A percentile compares a stretch with the other conserved stretches of the same genome.
phyloP scores from a whole-genome alignment of 2,888 invertebrate species.

The Erynnis tages region DNA sequence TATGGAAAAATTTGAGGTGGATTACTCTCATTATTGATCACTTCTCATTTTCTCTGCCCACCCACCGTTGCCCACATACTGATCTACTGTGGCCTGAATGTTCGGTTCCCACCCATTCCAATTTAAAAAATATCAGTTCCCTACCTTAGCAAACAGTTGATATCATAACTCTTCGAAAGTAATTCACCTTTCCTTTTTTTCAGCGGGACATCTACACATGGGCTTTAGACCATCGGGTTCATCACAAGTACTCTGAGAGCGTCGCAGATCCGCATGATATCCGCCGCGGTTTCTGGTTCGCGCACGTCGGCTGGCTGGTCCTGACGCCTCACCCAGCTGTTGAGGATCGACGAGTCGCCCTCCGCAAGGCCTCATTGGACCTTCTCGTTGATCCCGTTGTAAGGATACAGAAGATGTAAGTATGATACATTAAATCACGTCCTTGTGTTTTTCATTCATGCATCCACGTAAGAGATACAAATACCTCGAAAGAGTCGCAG shows the following conservation, averaged over 20 bases:
- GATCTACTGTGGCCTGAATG: too few species aligned
- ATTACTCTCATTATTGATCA: too few species aligned
- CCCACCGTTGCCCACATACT: too few species aligned
- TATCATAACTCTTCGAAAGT: too few species aligned
- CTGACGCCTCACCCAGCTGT: constrained; percentile 91
- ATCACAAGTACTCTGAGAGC: constrained; percentile 94
- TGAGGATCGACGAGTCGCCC: constrained; percentile 83
- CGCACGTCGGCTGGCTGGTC: constrained; percentile 96
- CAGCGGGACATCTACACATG: constrained; percentile 92
- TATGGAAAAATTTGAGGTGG: too few species aligned
- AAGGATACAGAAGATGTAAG: constrained; percentile 87
- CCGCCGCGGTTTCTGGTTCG: constrained; percentile 92
- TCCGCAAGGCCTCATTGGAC: constrained; percentile 84
- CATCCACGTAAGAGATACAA: too few species aligned
- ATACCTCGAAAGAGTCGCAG: too few species aligned
- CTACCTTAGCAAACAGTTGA: neutral
- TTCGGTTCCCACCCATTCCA: too few species aligned
- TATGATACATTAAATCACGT: constrained; percentile 3
- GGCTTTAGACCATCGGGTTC: constrained; percentile 93
- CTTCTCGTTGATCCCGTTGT: constrained; percentile 87
- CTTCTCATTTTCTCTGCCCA: too few species aligned
- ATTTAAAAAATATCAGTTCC: too few species aligned
- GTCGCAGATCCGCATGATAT: constrained; percentile 93
- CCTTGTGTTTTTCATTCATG: neutral
- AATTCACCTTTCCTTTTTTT: too few species aligned